These are phyloP conservation scores for Plagodis pulveraria DNA, from an alignment of 2,888 invertebrate species.

Conservation along the genomic window DNA sequence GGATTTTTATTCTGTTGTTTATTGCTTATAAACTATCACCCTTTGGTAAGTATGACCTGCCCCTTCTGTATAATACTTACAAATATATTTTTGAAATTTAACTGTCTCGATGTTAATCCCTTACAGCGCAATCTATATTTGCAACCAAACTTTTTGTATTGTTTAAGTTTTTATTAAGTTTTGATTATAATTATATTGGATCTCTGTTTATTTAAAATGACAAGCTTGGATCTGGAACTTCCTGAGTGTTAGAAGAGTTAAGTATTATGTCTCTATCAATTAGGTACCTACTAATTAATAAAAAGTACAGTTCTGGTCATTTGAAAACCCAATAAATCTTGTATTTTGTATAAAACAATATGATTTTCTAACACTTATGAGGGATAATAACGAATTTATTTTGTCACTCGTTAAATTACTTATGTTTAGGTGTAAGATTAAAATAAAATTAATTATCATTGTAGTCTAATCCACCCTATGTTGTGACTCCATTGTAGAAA, in stretches of 20 bases:
- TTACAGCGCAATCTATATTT: conserved; percentile 1
- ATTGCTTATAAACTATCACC: too few species aligned
- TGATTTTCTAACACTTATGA: background rate
- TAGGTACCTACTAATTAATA: too few species aligned
- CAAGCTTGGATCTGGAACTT: background rate
- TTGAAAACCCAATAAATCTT: too few species aligned
- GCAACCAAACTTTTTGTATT: conserved; percentile 7
- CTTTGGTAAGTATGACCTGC: too few species aligned
- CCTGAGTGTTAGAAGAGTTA: background rate
- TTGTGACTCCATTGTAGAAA: conserved; percentile 19
- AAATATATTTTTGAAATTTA: background rate
- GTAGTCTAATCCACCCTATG: background rate
- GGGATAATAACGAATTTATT: conserved; percentile 11
- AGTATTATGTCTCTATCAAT: too few species aligned
- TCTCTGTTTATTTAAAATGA: background rate
- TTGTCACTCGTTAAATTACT: conserved; percentile 5
- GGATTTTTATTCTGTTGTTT: too few species aligned
- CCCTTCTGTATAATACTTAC: background rate
- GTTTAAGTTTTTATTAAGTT: background rate
- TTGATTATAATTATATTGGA: background rate
- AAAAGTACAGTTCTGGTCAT: too few species aligned
- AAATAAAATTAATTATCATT: conserved; percentile 8
- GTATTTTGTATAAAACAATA: too few species aligned
- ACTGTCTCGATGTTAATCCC: conserved; percentile 1
- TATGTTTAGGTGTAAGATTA: conserved; percentile 11